Base-by-base conservation (phyloP, 2,797 vertebrate genomes). In the Natrix natrix region DNA sequence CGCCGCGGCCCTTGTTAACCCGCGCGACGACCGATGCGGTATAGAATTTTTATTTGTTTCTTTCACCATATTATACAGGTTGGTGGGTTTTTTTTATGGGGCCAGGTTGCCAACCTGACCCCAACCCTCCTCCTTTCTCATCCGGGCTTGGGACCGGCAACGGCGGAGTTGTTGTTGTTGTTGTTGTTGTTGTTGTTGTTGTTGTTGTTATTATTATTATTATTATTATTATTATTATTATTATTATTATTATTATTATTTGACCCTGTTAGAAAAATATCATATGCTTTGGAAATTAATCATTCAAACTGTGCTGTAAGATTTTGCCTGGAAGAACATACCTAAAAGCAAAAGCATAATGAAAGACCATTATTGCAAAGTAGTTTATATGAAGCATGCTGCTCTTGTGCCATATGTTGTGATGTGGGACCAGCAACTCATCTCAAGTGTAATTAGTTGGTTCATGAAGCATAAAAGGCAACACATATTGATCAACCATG, bases 371-470 rank as follows among this genome's bases (percentile, higher is more conserved):
- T 74, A 57, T 54, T n/a, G 37, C 17, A 91, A 91, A 91, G 43
- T 20, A 88, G 89, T 74, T 57, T 69, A 59, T 28, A 87, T 74
- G 86, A 37, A 60, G 61, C 89, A 74, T 78, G 55, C 57, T 91
- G 89, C 20, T 93, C 86, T 90, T 74, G 20, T 74, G 57, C 61
- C 89, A 88, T 74, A 59, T 91, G 89, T 60, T 91, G 37, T 59
- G 74, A 60, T 59, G 26, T 59, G 61, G 92, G 61, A 74, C 55
- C 55, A 91, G 17, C 12, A 59, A 57, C 86, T 74, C 86, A 59
- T 74, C 89, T 91, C 83, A 59, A 48, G 92, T 59, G 26, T 90
- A 88, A 93, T 90, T 93, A 91, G 56, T 43, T 87, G 86, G 57
- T 63, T 48, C 52, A 66, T 92, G 69, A 86, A 91, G 89, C 89